phyloP scores from a whole-genome alignment of 2,797 vertebrate species.

The Perodicticus potto region DNA sequence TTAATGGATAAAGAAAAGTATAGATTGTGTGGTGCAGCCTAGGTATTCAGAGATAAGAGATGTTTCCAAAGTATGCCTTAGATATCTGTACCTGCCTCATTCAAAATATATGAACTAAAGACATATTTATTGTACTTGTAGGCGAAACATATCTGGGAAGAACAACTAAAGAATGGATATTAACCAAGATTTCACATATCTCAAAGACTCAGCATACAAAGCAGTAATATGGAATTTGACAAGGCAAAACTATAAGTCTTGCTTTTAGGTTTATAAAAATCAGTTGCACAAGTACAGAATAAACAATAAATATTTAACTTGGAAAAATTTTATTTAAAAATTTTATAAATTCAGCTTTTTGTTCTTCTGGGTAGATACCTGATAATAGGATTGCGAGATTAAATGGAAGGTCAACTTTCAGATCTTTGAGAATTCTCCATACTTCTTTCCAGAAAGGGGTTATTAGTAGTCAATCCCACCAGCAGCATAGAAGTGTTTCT shows the following conservation, averaged over 20 bases:
- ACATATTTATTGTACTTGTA: neutral
- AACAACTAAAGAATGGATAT: neutral
- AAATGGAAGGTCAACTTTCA: too few relatives aligned
- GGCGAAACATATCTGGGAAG: neutral
- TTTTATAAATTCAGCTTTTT: neutral
- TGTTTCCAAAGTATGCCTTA: neutral
- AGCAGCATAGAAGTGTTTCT: too few relatives aligned
- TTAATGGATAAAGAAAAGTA: neutral
- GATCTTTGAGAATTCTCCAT: too few relatives aligned
- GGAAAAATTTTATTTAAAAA: neutral
- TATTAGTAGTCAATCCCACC: too few relatives aligned
- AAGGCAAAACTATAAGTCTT: neutral
- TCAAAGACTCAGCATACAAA: neutral
- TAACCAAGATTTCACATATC: constrained; percentile 13
- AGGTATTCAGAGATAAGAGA: neutral
- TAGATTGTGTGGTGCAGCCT: neutral
- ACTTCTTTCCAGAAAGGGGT: too few relatives aligned
- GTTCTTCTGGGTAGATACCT: too few relatives aligned
- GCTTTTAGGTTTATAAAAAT: constrained; percentile 35
- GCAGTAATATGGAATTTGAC: neutral
- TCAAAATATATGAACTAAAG: constrained; percentile 1
- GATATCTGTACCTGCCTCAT: neutral
- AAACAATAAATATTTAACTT: neutral
- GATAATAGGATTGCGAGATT: too few relatives aligned
- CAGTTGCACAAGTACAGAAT: neutral